Evolutionary conservation across 1,140 invertebrate species (phyloP).

Genomic region (Penaeus indicus): DNA sequence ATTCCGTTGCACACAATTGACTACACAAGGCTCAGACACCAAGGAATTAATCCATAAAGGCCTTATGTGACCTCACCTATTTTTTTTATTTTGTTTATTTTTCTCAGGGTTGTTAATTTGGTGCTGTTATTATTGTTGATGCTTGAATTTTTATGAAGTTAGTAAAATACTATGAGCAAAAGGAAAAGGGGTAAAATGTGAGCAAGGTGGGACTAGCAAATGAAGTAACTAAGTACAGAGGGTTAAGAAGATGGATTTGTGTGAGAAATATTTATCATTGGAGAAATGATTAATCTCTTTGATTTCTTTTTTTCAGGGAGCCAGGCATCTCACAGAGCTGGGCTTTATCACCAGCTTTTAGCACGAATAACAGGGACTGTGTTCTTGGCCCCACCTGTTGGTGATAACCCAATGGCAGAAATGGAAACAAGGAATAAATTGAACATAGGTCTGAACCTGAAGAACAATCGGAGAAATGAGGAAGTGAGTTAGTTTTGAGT

Average conservation of each 20-base stretch:
- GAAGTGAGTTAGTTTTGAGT: slow-evolving; percentile 73
- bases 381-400: slow-evolving; percentile 60
- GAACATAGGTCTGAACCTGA: slow-evolving; percentile 93
- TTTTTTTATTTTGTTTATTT: too few species aligned
- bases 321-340: slow-evolving; percentile 73
- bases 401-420: slow-evolving; percentile 47
- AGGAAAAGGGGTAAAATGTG: too few species aligned
- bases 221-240: too few species aligned
- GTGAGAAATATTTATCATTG: background rate
- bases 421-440: slow-evolving; percentile 72
- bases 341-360: slow-evolving; percentile 79
- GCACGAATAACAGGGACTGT: slow-evolving; percentile 85
- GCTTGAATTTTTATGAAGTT: too few species aligned
- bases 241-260: background rate
- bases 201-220: too few species aligned
- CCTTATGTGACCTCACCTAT: too few species aligned
- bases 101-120: too few species aligned
- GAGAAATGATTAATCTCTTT: background rate
- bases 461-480: slow-evolving; percentile 85
- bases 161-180: too few species aligned
- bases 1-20: too few species aligned
- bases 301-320: slow-evolving; percentile 65
- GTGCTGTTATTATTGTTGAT: too few species aligned
- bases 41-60: too few species aligned
- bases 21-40: too few species aligned